These are phyloP conservation scores for Congeria kusceri DNA, from an alignment of 2,888 invertebrate genomes.

Conservation along the genomic window DNA sequence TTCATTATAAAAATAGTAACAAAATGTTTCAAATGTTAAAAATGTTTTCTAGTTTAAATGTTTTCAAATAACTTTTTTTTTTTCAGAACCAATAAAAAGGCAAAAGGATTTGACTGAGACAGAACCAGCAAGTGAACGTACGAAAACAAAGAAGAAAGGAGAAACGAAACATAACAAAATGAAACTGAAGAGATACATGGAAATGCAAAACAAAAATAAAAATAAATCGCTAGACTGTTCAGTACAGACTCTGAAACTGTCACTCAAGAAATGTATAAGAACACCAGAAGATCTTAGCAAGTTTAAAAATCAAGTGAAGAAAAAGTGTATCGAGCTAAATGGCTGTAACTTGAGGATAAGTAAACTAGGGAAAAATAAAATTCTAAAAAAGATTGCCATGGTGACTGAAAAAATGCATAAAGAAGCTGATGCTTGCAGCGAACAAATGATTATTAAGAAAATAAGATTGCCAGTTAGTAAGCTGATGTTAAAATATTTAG, in stretches of 20 bases:
- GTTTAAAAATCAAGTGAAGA: constrained; percentile 10
- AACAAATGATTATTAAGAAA: constrained; percentile 17
- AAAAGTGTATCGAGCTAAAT: constrained; percentile 6
- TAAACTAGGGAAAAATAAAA: constrained; percentile 21
- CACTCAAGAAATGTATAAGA: neutral
- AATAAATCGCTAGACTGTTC: neutral
- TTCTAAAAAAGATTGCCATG: constrained; percentile 7
- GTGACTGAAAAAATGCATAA: constrained; percentile 1
- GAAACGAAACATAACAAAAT: neutral
- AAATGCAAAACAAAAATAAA: neutral
- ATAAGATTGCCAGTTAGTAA: constrained; percentile 14
- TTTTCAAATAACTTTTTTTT: neutral
- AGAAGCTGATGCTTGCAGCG: neutral
- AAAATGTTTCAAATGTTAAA: no score
- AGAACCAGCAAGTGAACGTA: neutral
- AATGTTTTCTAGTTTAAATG: no score
- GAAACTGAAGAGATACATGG: neutral
- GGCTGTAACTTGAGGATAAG: neutral
- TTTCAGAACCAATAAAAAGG: neutral
- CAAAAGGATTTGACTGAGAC: neutral
- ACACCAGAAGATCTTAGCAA: constrained; percentile 15
- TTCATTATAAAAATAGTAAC: no score
- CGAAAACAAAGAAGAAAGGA: neutral
- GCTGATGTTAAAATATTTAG: constrained; percentile 7
- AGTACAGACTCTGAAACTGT: constrained; percentile 3